phyloP scores from a whole-genome alignment of 2,797 vertebrate species.

The Furcifer pardalis region DNA sequence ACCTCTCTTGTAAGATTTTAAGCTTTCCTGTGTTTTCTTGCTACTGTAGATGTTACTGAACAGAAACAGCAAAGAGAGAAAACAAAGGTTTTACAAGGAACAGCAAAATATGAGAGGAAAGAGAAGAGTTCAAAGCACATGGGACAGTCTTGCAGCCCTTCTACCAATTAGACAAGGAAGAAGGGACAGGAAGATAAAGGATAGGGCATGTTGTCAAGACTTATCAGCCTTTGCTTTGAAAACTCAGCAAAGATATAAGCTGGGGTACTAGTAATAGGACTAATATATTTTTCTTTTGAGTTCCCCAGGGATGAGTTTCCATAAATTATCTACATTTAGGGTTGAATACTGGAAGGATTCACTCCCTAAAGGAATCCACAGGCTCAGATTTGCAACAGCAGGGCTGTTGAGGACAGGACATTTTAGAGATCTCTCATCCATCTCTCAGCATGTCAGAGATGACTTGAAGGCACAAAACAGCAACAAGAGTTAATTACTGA shows the following conservation, averaged over 20 bases:
- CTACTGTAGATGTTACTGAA: not conserved
- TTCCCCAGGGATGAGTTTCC: not conserved
- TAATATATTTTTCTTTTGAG: not conserved
- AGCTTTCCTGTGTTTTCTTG: not conserved
- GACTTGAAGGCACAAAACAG: no score
- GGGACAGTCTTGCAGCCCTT: not conserved
- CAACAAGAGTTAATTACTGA: no score
- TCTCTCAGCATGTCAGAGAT: no score
- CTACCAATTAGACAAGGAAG: no score
- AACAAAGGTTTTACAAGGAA: not conserved
- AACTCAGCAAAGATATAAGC: not conserved
- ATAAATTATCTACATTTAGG: not conserved
- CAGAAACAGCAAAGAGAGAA: not conserved
- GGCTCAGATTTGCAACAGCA: no score
- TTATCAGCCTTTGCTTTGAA: not conserved
- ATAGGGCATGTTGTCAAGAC: no score
- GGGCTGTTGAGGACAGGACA: no score
- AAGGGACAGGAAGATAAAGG: no score
- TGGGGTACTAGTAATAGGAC: not conserved
- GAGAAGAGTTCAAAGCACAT: not conserved
- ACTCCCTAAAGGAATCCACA: no score
- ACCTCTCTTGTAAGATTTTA: not conserved
- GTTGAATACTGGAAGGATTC: no score
- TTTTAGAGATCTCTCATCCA: no score
- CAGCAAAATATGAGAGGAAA: not conserved